Base-by-base conservation (phyloP, 2,113 vertebrate species). In the Alaudala cheleensis region DNA sequence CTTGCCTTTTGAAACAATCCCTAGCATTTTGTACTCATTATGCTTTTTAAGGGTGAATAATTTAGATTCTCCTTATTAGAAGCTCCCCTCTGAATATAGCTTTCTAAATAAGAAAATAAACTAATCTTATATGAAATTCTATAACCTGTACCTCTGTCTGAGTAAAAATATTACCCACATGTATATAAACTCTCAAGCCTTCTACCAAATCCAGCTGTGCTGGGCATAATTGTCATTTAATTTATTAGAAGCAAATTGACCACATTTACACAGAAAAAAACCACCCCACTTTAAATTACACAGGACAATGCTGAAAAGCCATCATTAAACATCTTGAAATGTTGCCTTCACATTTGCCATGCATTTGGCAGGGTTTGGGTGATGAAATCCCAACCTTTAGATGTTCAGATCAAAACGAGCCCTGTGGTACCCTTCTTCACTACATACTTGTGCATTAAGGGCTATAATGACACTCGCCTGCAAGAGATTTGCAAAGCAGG, bases 401-500 rank as follows among this genome's bases (percentile, higher is more conserved):
- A 40, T 50, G 77, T 64, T 93, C 70, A 91, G 51, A 88, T 53
- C 53, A 84, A 92, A 54, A 80, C 19, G 37, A 71, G 24, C 50
- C 73, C 87, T 23, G 3, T 60, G 53, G 61, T 53, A 58, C 17
- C 33, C 42, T 90, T 71, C 53, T 56, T 51, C n/a, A 31, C 29
- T 34, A 25, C 26, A 7, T 61, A 69, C 62, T 62, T 73, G 60
- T 9, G 15, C 69, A 34, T 47, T 73, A 61, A 58, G 77, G 66
- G 39, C 9, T 86, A 14, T 33, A 77, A 51, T 72, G 90, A 26
- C 42, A 42, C 29, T 77, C 5, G 2, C 11, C 62, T 94, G 97
- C 95, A 95, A 97, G 93, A 89, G 89, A 97, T 97, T 98, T 95
- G 37, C 96, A 97, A 97, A 96, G 97, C 96, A 87, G 90, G 42